Conservation (phyloP, 2,797 vertebrate species). For the Phataginus tetradactyla region DNA sequence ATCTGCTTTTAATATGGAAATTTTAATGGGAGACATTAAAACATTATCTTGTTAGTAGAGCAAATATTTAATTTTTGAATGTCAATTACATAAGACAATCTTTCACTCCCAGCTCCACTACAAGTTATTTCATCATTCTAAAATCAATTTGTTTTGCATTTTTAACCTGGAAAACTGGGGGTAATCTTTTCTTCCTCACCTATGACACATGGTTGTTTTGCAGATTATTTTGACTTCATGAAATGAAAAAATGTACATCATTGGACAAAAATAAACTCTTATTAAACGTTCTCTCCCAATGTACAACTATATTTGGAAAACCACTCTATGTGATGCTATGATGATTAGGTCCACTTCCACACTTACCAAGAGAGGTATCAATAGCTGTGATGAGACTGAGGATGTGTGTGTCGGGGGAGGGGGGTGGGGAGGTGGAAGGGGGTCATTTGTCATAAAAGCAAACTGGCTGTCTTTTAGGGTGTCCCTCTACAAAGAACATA, state of each 20-base stretch:
- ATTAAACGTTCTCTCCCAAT: background rate
- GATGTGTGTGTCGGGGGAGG: too few species aligned
- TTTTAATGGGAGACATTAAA: background rate
- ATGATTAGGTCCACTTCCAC: background rate
- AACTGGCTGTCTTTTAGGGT: background rate
- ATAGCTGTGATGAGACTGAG: background rate
- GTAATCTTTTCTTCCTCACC: background rate
- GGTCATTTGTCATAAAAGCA: background rate
- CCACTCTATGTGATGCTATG: background rate
- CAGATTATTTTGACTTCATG: background rate
- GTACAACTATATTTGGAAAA: background rate
- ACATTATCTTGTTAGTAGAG: background rate
- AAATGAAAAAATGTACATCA: background rate
- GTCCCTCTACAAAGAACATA: background rate
- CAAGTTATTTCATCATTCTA: background rate
- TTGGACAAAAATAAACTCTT: background rate
- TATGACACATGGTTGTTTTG: background rate
- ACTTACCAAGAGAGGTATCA: background rate
- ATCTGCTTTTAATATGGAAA: background rate
- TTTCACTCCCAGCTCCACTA: background rate
- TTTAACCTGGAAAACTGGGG: background rate
- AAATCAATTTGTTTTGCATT: background rate
- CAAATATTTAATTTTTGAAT: background rate
- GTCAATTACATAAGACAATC: background rate
- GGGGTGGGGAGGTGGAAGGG: accelerated